Base-by-base conservation (phyloP, 2,888 invertebrate genomes). In the Eupithecia tripunctaria region DNA sequence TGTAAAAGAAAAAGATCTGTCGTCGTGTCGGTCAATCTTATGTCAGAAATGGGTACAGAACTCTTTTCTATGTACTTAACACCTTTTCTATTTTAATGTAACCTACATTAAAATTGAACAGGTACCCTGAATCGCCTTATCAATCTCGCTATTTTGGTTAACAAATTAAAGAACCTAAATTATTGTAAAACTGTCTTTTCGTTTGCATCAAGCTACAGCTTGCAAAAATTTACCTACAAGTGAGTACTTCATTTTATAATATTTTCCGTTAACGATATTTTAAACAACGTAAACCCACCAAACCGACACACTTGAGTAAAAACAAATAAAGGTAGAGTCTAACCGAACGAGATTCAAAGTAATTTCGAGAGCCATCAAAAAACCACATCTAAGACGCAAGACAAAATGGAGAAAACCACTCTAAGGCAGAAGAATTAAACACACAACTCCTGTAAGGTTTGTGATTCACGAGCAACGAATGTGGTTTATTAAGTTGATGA, bases 321-420 rank as follows among this genome's bases (percentile, higher is more conserved):
- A 36, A 21, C 36, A 36, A 64, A 64, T 21, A 38, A 36, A 64
- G 38, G 38, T n/a, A 60, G 36, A 38, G 25, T 36, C 21, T 64
- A 64, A 64, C 36, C 64, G 64, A 64, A 64, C 36, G 64, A 21
- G 10, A 64, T 36, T 38, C 27, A n/a, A 68, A 59, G 67, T 60
- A 68, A 60, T 60, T 68, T 60, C 27, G 21, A 43, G 21, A 60
- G 43, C 60, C 68, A 68, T 68, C 68, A 60, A 60, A 68, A 68
- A 41, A 60, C 68, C 68, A 68, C 66, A 70, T 65, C 62, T 60
- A 69, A 69, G 62, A 69, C 47, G 56, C 67, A 38, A 18, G 36
- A 59, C 29, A 71, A 77, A 78, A 81, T 56, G 67, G 15, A 67
- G 41, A 70, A 73, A 72, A 76, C 79, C 76, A 74, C 78, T 82